Evolutionary conservation across 2,113 vertebrate species (phyloP), one percentile per base, ranked within the genome.

Genomic region (Bostrychus sinensis): DNA sequence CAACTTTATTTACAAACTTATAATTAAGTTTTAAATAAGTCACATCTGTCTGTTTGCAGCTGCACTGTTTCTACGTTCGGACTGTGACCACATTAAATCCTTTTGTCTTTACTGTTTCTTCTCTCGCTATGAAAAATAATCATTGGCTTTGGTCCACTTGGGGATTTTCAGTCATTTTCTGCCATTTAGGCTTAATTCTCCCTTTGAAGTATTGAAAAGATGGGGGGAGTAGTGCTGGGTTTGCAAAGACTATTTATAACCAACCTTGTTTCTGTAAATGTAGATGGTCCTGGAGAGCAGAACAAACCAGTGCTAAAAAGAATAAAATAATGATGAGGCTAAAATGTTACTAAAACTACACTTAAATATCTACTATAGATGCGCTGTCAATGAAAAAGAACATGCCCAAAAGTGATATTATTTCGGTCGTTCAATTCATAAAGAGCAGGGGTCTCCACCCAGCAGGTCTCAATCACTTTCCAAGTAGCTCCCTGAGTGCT

Each of bases 41-140:
- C 23, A 7, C 13, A 16, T 14, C 23, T 50, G 23, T 50, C 13
- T 50, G 6, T 50, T 50, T 50, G 22, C 46, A 50, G 46, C 46
- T 50, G 46, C 46, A 3, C 12, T 7, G 14, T 50, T 50, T 26
- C 23, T 3, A 10, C 30, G 5, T 32, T 32, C 8, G 30, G 8
- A 26, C 23, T 22, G 23, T 50, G 46, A 50, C 23, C 46, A 50
- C 16, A 50, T 25, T 26, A 50, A 50, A 50, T 50, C 23, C 22
- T 14, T 19, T 46, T 20, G 9, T 25, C 20, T 46, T 46, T 23
- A 46, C 22, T 22, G 22, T 46, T 23, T 46, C 19, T 50, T 34
- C 32, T 34, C 11, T 34, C 32, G 7, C 7, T 34, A 10, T 10
- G 37, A 16, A 39, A 16, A 39, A 11, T 5, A 25, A 26, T 25